Conservation (phyloP, 92 coral and sea anemone species). For the Blastomussa wellsi region DNA sequence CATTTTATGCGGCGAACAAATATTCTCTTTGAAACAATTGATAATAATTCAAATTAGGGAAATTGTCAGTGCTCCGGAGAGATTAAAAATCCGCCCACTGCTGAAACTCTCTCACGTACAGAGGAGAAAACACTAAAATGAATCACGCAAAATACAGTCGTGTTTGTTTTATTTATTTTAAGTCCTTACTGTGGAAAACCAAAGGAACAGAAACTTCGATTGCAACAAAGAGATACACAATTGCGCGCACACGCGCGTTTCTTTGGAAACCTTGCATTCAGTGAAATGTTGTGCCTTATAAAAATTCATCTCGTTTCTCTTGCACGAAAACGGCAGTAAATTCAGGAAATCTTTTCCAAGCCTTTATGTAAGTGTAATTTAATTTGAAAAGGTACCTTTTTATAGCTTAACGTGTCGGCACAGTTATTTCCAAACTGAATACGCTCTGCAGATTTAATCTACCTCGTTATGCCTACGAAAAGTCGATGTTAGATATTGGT, state of each 20-base stretch:
- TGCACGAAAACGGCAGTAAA: not conserved
- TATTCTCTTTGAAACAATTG: not conserved
- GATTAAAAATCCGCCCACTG: not conserved
- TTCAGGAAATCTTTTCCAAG: not conserved
- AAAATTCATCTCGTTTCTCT: not conserved
- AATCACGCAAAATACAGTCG: not conserved
- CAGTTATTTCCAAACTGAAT: not conserved
- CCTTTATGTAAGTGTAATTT: not conserved
- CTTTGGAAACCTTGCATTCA: not conserved
- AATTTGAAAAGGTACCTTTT: not conserved
- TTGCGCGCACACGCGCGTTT: not conserved
- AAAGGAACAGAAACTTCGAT: not conserved
- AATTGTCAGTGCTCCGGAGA: not conserved
- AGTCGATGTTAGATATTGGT: not conserved
- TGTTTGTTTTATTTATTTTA: not conserved
- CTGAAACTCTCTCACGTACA: conserved; percentile 7
- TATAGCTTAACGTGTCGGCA: not conserved
- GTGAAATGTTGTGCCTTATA: not conserved
- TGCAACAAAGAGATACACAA: not conserved
- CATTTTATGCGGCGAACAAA: not conserved
- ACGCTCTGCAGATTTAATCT: not conserved
- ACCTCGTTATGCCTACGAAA: not conserved
- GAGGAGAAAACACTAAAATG: not conserved
- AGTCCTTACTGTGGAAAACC: not conserved
- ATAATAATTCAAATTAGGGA: conserved; percentile 31